Percentiles rank a stretch among this genome's conserved stretches.
These are phyloP conservation scores for Neosilurus hyrtlii DNA, from an alignment of 2,797 vertebrate genomes.

Conservation along the genomic window DNA sequence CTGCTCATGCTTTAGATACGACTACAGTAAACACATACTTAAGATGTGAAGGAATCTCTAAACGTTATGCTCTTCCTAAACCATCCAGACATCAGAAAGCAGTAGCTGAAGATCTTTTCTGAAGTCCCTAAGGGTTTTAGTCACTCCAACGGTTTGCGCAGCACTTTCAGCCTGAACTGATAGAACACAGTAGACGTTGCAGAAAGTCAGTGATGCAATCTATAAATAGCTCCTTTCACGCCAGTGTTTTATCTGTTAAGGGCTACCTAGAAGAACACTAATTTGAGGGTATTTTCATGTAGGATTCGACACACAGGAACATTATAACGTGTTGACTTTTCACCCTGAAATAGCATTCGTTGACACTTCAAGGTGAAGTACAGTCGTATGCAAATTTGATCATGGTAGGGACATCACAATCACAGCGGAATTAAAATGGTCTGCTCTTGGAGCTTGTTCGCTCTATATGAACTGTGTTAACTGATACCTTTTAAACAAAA, in stretches of 20 bases:
- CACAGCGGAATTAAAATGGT: background rate
- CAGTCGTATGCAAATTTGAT: background rate
- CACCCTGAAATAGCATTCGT: background rate
- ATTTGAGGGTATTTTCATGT: background rate
- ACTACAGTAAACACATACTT: background rate
- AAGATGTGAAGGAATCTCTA: background rate
- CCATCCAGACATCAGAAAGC: conserved; percentile 5
- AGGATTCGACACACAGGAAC: background rate
- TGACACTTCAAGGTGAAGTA: background rate
- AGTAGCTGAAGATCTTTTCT: conserved; percentile 3
- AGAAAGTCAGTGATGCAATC: conserved; percentile 1
- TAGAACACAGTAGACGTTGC: conserved; percentile 3
- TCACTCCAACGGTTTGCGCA: conserved; percentile 14
- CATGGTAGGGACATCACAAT: background rate
- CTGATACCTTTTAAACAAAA: background rate
- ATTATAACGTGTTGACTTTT: background rate
- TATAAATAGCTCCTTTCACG: background rate
- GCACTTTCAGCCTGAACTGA: conserved; percentile 19
- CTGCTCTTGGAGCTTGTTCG: background rate
- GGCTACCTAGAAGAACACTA: background rate
- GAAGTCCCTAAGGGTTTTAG: background rate
- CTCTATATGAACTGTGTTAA: background rate
- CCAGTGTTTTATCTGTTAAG: background rate
- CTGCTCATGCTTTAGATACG: background rate
- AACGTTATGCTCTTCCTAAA: background rate